Evolutionary conservation across 2,113 vertebrate genomes (phyloP).

Genomic region (Amphiprion ocellaris): DNA sequence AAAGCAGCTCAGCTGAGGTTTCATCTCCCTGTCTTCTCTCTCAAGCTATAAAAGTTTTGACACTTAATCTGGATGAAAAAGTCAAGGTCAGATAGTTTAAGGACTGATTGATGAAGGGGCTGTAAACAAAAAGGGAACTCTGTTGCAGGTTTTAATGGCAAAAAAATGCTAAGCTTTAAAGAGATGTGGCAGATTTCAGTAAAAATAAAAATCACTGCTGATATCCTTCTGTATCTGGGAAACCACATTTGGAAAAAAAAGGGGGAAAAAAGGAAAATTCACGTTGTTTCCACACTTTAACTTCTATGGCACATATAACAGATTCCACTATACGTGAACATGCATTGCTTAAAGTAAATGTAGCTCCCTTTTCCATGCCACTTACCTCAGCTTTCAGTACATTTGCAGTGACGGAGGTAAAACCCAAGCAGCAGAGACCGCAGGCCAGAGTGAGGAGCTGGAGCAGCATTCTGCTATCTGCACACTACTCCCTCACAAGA

Average conservation of each 20-base stretch:
- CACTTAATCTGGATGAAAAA: constrained; percentile 24
- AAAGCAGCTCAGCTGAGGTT: constrained; percentile 75
- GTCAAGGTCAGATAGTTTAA: not conserved
- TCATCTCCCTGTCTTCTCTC: constrained; percentile 14
- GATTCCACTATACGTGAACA: not conserved
- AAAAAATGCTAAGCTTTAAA: not conserved
- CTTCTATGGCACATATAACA: not conserved
- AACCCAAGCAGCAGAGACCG: constrained; percentile 67
- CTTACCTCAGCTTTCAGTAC: constrained; percentile 83
- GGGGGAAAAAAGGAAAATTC: too few relatives aligned
- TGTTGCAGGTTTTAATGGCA: not conserved
- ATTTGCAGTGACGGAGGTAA: constrained; percentile 73
- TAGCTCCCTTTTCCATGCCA: not conserved
- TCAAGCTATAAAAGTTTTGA: constrained; percentile 47
- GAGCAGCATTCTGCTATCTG: constrained; percentile 75
- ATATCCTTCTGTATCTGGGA: too few relatives aligned
- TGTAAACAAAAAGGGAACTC: constrained; percentile 6
- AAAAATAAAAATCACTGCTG: not conserved
- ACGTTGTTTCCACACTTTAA: not conserved
- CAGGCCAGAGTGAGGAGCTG: constrained; percentile 74
- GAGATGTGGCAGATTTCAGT: not conserved
- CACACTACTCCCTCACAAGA: constrained; percentile 31
- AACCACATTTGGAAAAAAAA: too few relatives aligned
- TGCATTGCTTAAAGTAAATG: not conserved
- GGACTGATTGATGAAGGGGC: constrained; percentile 2